Conservation (phyloP, 2,888 invertebrate species). For the Cistogaster globosa region DNA sequence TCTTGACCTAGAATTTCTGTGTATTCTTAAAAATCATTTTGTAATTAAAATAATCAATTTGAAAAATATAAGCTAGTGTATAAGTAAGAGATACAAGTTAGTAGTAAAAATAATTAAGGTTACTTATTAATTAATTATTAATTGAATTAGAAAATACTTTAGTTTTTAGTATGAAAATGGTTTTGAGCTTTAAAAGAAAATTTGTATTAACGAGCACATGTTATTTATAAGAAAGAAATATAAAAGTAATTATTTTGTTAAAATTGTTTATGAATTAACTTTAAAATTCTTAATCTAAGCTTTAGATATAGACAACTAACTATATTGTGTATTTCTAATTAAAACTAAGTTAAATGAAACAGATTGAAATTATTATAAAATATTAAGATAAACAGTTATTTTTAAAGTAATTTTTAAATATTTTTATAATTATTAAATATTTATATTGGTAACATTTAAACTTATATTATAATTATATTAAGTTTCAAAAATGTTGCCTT, state of each 20-base stretch:
- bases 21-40: too few species aligned
- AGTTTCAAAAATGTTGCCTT: background rate
- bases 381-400: too few species aligned
- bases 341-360: too few species aligned
- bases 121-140: background rate
- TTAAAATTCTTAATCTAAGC: too few species aligned
- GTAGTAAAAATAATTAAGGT: background rate
- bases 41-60: background rate
- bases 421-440: too few species aligned
- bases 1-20: too few species aligned
- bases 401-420: too few species aligned
- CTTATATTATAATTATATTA: too few species aligned
- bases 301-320: too few species aligned
- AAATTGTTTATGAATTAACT: background rate
- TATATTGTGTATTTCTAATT: too few species aligned
- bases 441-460: too few species aligned
- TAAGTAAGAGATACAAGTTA: background rate
- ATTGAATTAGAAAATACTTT: conserved; percentile 2
- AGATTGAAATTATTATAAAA: too few species aligned
- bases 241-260: background rate
- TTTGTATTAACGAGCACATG: background rate
- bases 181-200: conserved; percentile 63
- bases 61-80: background rate
- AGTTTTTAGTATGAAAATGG: conserved; percentile 42
- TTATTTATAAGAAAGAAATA: background rate